Base-by-base conservation (phyloP, 2,888 invertebrate species). In the Apodemia zela region DNA sequence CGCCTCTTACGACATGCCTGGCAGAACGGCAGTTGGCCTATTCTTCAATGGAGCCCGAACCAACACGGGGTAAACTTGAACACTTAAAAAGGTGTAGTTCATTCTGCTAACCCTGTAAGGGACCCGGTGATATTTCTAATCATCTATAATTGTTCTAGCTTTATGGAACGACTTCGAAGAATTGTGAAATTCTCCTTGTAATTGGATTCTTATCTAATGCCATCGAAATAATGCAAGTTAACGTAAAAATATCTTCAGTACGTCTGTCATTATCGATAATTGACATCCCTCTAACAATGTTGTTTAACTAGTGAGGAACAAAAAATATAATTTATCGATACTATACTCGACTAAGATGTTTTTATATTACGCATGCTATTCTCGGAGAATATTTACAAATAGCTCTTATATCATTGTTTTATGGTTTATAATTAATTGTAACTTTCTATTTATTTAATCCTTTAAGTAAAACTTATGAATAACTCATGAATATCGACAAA, bases 251-350 rank as follows among this genome's bases (percentile, higher is more conserved):
- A 21, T 54, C 51, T 54, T 21, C 51, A 54, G 25, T 18, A 18
- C 35, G 63, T 63, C 60, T 84, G 83, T 88, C 87, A 89, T 89
- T 89, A 89, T 77, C 82, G 73, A 82, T 90, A 90, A 90, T 90
- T 90, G 88, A 88, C 87, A 84, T 85, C 76, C 76, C 70, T 64
- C 73, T 69, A 83, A 88, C 87, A 87, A 88, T 85, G 89, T 47
- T 47, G 62, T 59, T 54, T 54, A 54, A 74, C 85, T 84, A 87
- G 85, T 80, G 47, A 71, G 72, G 76, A 69, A 74, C 84, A 88
- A 89, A 89, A 89, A 88, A 82, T 71, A 73, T 84, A 85, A 86
- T 85, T 85, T 88, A 88, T 87, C 84, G 87, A 86, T 85, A 82
- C 85, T 81, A 81, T 81, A 83, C 76, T 54, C 83, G 82, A 84